Conservation (phyloP, 1,140 invertebrate genomes). For the Lepidostoma basale region DNA sequence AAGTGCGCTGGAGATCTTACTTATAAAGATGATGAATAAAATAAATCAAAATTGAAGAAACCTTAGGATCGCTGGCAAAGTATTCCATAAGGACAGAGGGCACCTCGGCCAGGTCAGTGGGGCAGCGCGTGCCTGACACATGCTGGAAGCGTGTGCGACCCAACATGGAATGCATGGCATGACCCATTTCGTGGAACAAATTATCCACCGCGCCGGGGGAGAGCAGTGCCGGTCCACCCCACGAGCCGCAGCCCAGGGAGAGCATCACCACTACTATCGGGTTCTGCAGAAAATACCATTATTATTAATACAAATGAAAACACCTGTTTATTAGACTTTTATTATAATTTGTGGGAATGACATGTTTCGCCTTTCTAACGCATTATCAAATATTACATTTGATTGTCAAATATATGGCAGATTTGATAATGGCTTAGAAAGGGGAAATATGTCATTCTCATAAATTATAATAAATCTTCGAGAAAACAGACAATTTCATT, state of each 20-base stretch:
- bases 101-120: constrained; percentile 98
- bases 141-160: constrained; percentile 95
- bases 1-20: not conserved
- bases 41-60: constrained; percentile 23
- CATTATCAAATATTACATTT: too few relatives aligned
- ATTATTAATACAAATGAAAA: too few relatives aligned
- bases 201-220: constrained; percentile 89
- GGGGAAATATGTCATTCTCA: too few relatives aligned
- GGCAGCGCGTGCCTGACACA: constrained; percentile 94
- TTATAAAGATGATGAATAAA: not conserved
- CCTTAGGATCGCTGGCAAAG: constrained; percentile 87
- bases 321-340: too few relatives aligned
- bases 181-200: constrained; percentile 98
- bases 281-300: too few relatives aligned
- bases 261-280: constrained; percentile 95
- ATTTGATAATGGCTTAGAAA: too few relatives aligned
- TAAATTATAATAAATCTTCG: too few relatives aligned
- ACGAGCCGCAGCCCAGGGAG: constrained; percentile 77
- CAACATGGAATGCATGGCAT: constrained; percentile 99
- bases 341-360: too few relatives aligned
- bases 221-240: constrained; percentile 80
- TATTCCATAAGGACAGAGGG: constrained; percentile 98
- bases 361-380: too few relatives aligned
- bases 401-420: too few relatives aligned
- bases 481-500: too few relatives aligned